Percentiles rank a stretch among this genome's conserved stretches.
Conservation (phyloP, 2,113 vertebrate genomes). For the Cettia cetti region DNA sequence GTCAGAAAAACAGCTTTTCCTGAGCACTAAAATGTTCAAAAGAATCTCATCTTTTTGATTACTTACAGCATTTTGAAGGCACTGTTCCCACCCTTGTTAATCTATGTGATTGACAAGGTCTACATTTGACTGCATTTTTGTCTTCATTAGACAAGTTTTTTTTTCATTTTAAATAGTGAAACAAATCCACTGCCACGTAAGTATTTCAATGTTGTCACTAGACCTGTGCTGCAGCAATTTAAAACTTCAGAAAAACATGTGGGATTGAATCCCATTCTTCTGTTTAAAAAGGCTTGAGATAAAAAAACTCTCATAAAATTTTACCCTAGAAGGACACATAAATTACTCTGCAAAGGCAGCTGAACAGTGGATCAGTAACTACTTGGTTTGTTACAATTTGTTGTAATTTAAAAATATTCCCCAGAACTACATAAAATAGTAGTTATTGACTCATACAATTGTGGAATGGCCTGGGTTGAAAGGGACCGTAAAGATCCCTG, state of each 20-base stretch:
- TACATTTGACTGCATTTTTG: constrained; percentile 60
- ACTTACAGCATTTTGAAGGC: constrained; percentile 47
- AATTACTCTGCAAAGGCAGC: neutral
- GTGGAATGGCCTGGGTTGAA: neutral
- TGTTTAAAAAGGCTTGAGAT: neutral
- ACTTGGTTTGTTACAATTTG: neutral
- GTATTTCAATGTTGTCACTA: constrained; percentile 51
- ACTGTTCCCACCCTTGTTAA: constrained; percentile 46
- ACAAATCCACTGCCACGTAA: constrained; percentile 44
- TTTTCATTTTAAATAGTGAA: constrained; percentile 58
- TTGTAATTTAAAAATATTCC: neutral
- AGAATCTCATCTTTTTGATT: constrained; percentile 62
- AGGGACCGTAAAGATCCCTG: neutral
- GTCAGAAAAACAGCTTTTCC: constrained; percentile 39
- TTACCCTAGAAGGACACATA: neutral
- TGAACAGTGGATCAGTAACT: neutral
- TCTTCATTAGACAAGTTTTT: constrained; percentile 53
- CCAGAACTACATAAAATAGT: neutral
- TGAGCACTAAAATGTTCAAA: constrained; percentile 51
- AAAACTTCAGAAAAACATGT: constrained; percentile 27
- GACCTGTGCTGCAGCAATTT: constrained; percentile 25
- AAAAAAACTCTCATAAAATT: neutral
- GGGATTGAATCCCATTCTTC: neutral
- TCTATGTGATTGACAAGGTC: constrained; percentile 63
- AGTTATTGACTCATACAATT: neutral